A percentile compares a stretch with the other conserved stretches of the same genome.
Conservation (phyloP, 1,140 invertebrate species). For the Eubasilissa regina region DNA sequence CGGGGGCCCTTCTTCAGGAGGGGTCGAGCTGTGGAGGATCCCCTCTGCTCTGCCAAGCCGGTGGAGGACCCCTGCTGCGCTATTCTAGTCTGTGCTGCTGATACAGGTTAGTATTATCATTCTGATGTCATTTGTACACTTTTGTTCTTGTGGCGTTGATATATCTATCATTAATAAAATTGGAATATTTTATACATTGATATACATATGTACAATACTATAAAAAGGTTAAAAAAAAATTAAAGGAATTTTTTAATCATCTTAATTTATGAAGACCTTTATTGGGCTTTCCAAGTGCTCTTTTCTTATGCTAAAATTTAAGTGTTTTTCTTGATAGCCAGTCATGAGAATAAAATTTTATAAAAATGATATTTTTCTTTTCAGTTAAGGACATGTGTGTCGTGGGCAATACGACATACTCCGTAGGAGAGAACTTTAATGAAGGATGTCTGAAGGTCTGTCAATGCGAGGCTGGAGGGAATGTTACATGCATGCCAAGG, state of each 20-base stretch:
- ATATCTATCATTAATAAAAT: no score
- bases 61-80: conserved; percentile 86
- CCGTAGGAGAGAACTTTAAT: conserved; percentile 81
- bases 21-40: conserved; percentile 77
- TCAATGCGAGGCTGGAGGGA: conserved; percentile 81
- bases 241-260: no score
- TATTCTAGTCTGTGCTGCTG: conserved; percentile 75
- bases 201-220: no score
- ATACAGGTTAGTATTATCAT: conserved; percentile 67
- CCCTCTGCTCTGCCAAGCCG: conserved; percentile 80
- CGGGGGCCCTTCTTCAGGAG: conserved; percentile 75
- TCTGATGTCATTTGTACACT: no score
- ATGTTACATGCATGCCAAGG: conserved; percentile 82
- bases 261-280: no score
- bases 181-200: no score
- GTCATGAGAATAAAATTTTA: no score
- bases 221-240: no score
- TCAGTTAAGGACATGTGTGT: conserved; percentile 73
- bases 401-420: conserved; percentile 83
- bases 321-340: no score
- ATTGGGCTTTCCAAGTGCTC: no score
- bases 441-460: conserved; percentile 86
- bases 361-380: conserved; percentile 29
- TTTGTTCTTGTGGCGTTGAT: no score
- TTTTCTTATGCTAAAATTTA: no score